phyloP scores from a whole-genome alignment of 2,888 invertebrate species.

The Tetanocera ferruginea region DNA sequence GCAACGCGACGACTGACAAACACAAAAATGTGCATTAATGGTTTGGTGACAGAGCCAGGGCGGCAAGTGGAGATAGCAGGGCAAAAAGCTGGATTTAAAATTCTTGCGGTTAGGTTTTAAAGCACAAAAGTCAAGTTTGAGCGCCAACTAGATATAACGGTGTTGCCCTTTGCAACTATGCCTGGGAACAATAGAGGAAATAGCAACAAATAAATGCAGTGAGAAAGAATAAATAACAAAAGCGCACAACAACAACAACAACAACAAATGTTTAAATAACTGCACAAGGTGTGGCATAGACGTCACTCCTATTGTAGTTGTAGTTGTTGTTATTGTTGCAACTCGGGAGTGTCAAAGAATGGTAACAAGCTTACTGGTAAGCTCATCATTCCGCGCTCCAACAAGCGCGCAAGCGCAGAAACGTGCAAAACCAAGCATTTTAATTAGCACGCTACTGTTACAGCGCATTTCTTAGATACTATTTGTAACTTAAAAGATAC shows the following conservation, averaged over 20 bases:
- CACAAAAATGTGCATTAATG: slow-evolving; percentile 22
- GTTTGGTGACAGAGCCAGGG: background rate
- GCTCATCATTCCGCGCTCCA: no score
- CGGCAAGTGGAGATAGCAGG: background rate
- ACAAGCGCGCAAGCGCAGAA: no score
- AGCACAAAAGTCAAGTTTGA: slow-evolving; percentile 35
- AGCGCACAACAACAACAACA: slow-evolving; percentile 46
- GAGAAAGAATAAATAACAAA: slow-evolving; percentile 31
- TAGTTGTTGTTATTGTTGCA: background rate
- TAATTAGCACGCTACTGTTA: no score
- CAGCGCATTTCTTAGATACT: slow-evolving; percentile 9
- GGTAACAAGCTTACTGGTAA: no score
- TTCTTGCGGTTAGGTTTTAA: slow-evolving; percentile 38
- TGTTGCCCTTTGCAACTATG: slow-evolving; percentile 40
- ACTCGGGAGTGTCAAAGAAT: background rate
- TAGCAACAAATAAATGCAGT: slow-evolving; percentile 22
- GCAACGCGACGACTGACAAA: slow-evolving; percentile 30
- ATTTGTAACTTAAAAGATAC: background rate
- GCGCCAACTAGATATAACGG: slow-evolving; percentile 28
- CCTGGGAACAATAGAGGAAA: slow-evolving; percentile 1
- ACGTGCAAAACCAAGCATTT: no score
- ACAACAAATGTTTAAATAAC: slow-evolving; percentile 55
- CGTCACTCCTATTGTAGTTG: slow-evolving; percentile 28
- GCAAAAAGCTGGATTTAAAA: slow-evolving; percentile 15
- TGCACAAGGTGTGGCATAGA: slow-evolving; percentile 55